phyloP scores from a whole-genome alignment of 2,888 invertebrate species.

The Luffia ferchaultella region DNA sequence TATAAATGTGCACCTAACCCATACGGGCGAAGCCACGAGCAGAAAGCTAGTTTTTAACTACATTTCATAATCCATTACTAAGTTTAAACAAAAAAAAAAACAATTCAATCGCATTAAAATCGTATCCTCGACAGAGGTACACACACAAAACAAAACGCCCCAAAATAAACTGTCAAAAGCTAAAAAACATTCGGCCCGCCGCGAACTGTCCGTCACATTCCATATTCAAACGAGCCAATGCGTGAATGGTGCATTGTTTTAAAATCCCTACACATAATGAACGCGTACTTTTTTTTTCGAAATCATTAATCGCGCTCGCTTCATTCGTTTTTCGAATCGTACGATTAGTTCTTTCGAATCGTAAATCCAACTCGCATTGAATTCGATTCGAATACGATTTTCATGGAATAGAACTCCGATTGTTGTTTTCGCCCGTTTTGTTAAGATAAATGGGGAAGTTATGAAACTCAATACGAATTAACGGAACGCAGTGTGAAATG shows the following conservation, averaged over 20 bases:
- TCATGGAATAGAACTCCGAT: conserved; percentile 25
- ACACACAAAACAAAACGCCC: conserved; percentile 26
- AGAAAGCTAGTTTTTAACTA: no score
- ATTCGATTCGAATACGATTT: conserved; percentile 44
- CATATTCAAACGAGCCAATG: conserved; percentile 51
- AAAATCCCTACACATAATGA: conserved; percentile 51
- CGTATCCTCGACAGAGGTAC: conserved; percentile 30
- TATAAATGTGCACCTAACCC: no score
- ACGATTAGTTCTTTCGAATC: conserved; percentile 28
- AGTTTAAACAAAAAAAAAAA: conserved; percentile 36
- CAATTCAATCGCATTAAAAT: conserved; percentile 9
- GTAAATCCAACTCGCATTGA: conserved; percentile 36
- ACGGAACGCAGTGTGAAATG: conserved; percentile 39
- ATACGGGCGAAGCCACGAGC: no score
- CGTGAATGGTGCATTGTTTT: conserved; percentile 58
- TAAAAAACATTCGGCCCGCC: conserved; percentile 20
- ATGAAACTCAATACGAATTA: conserved; percentile 63
- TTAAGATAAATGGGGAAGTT: conserved; percentile 25
- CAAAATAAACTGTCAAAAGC: conserved; percentile 49
- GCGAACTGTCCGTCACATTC: conserved; percentile 49
- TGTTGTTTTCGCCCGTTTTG: conserved; percentile 35
- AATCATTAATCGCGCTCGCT: conserved; percentile 59
- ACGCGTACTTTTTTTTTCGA: conserved; percentile 38
- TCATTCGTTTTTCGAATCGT: conserved; percentile 39
- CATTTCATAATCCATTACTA: no score